Base-by-base conservation (phyloP, 2,888 invertebrate genomes). In the Macrophya annulata region DNA sequence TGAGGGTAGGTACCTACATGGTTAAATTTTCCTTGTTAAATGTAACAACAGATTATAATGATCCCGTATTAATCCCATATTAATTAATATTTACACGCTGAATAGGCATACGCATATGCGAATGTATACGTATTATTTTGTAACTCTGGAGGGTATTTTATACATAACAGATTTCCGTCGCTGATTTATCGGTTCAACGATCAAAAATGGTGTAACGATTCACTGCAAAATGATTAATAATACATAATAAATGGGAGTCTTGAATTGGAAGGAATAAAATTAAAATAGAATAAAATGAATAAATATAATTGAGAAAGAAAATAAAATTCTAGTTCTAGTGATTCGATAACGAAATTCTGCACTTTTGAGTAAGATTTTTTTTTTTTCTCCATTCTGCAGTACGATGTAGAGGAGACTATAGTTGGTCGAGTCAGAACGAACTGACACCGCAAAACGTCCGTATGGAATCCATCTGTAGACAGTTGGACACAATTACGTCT, bases 401-500 rank as follows among this genome's bases (percentile, higher is more conserved):
- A 62, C 62, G 62, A 43, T 43, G 17, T 62, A 10, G 51, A 51
- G 25, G n/a, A 40, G 21, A 62, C 62, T 17, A 55, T 77, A 62
- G 62, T n/a, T 81, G 62, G 81, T 81, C 43, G 62, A 81, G 62
- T 62, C 62, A 62, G 62, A 81, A 43, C 81, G 59, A 81, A 81
- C 81, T 81, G 81, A 81, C 81, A 81, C 40, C 62, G 81, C 43
- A 62, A 62, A 81, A 81, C 59, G 81, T 81, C 62, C 77, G 79
- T 85, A 79, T 79, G 85, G 82, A 81, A 85, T 85, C 85, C 71
- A 82, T 85, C 82, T 71, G 82, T 55, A 71, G 85, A 82, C 82
- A 85, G 85, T 85, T 82, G 85, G 81, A 82, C 82, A 82, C 85
- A 85, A 85, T 85, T 85, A 85, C 85, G 85, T 82, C 21, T 59